phyloP scores from a whole-genome alignment of 2,888 invertebrate species.

The Neria commutata region DNA sequence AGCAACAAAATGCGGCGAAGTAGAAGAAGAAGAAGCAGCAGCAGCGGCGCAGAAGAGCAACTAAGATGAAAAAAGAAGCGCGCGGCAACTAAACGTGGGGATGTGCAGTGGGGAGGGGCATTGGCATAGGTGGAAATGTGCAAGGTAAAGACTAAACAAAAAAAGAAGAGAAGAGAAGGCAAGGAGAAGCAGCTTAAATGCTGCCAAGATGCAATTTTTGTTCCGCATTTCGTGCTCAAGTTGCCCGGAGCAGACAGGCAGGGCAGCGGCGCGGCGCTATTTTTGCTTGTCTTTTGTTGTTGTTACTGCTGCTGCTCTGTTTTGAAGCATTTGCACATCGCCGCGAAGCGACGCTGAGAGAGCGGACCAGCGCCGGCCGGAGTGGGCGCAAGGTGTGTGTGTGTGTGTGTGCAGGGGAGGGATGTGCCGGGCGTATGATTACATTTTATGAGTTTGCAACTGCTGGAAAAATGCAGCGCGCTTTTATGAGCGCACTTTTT shows the following conservation, averaged over 20 bases:
- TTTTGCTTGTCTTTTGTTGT: neutral
- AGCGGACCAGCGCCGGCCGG: too few species aligned
- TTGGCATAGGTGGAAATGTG: neutral
- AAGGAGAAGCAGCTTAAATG: slow-evolving; percentile 44
- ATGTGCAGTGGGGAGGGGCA: neutral
- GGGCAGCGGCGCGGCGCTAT: neutral
- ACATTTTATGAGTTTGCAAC: too few species aligned
- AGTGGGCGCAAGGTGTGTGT: too few species aligned
- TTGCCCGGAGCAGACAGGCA: neutral
- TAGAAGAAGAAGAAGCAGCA: too few species aligned
- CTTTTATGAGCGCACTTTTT: too few species aligned
- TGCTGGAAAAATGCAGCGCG: too few species aligned
- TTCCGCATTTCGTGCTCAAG: slow-evolving; percentile 30
- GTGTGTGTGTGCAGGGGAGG: too few species aligned
- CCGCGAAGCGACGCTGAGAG: too few species aligned
- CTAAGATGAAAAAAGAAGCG: slow-evolving; percentile 37
- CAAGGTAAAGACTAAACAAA: slow-evolving; percentile 51
- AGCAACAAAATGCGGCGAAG: too few species aligned
- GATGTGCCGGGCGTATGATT: too few species aligned
- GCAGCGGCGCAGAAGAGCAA: slow-evolving; percentile 39
- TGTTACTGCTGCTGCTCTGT: too few species aligned
- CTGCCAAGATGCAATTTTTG: slow-evolving; percentile 51
- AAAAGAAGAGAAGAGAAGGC: slow-evolving; percentile 45
- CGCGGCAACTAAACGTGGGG: neutral
- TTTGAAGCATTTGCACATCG: too few species aligned